Percentiles rank a stretch among this genome's conserved stretches.
phyloP scores from a whole-genome alignment of 2,888 invertebrate genomes.

The Allophyes oxyacanthae region DNA sequence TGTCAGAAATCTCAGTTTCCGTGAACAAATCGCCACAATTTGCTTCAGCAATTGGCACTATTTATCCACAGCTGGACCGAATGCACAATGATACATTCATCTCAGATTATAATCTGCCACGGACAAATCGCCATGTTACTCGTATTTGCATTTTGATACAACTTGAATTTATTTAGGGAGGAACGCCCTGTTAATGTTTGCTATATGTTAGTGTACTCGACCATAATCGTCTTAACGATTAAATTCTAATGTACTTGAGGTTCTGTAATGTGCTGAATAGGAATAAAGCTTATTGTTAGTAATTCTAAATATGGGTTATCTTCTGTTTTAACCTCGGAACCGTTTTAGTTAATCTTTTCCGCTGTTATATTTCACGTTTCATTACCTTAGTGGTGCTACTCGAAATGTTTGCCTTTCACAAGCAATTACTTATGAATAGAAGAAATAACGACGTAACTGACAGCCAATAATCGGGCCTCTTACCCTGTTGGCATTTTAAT shows the following conservation, averaged over 20 bases:
- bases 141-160: constrained; percentile 60
- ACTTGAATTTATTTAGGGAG: constrained; percentile 52
- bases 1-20: constrained; percentile 54
- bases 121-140: constrained; percentile 76
- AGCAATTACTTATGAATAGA: constrained; percentile 7
- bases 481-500: constrained; percentile 29
- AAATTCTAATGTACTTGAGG: constrained; percentile 12
- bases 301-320: not conserved
- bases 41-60: constrained; percentile 62
- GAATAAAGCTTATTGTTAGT: not conserved
- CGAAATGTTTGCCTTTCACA: constrained; percentile 30
- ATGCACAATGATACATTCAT: constrained; percentile 76
- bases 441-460: constrained; percentile 13
- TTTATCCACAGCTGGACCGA: constrained; percentile 60
- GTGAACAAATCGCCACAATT: constrained; percentile 67
- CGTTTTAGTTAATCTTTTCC: not conserved
- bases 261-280: constrained; percentile 3
- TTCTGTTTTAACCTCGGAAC: not conserved
- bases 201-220: constrained; percentile 5
- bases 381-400: constrained; percentile 9
- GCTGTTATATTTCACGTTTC: not conserved
- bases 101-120: constrained; percentile 78
- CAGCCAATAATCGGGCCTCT: constrained; percentile 21
- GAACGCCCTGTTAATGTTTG: constrained; percentile 42
- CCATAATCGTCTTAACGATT: constrained; percentile 15